Percentiles rank a stretch among this genome's conserved stretches.
These are phyloP conservation scores for Rhingia rostrata DNA, from an alignment of 2,888 invertebrate genomes.

Conservation along the genomic window DNA sequence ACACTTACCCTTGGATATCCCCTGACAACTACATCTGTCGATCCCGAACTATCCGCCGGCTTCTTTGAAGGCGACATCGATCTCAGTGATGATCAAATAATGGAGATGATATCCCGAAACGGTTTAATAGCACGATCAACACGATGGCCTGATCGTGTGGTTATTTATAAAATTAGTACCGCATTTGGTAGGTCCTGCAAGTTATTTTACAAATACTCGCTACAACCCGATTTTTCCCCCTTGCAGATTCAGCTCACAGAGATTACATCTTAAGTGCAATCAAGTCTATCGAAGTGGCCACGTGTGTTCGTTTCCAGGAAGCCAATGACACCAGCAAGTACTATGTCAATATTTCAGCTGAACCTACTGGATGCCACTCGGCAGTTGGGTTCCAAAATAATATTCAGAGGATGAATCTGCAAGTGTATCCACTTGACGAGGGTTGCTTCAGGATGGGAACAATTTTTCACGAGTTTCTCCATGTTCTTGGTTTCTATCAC, in stretches of 20 bases:
- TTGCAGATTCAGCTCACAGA: constrained; percentile 83
- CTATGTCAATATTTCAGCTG: constrained; percentile 78
- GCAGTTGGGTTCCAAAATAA: constrained; percentile 86
- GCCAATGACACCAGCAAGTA: constrained; percentile 82
- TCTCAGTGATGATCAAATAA: constrained; percentile 82
- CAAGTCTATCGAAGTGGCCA: constrained; percentile 87
- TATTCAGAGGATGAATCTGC: constrained; percentile 79
- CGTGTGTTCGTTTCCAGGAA: constrained; percentile 88
- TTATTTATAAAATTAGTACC: constrained; percentile 86
- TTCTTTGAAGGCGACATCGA: constrained; percentile 90
- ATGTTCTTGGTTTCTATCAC: constrained; percentile 90
- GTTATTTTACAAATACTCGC: background rate
- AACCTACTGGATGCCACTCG: constrained; percentile 90
- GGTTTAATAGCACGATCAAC: constrained; percentile 84
- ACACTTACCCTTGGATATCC: constrained; percentile 1
- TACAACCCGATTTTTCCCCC: background rate
- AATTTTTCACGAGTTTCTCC: constrained; percentile 90
- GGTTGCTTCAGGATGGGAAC: constrained; percentile 84
- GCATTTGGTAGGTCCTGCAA: constrained; percentile 45
- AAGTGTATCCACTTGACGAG: constrained; percentile 76
- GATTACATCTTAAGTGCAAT: constrained; percentile 87
- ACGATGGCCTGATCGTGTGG: constrained; percentile 87
- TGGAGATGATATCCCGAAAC: constrained; percentile 82
- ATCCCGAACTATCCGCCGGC: constrained; percentile 90
- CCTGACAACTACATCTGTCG: constrained; percentile 76